These are phyloP conservation scores for Nanorana parkeri DNA, from an alignment of 2,113 vertebrate genomes.

Conservation along the genomic window DNA sequence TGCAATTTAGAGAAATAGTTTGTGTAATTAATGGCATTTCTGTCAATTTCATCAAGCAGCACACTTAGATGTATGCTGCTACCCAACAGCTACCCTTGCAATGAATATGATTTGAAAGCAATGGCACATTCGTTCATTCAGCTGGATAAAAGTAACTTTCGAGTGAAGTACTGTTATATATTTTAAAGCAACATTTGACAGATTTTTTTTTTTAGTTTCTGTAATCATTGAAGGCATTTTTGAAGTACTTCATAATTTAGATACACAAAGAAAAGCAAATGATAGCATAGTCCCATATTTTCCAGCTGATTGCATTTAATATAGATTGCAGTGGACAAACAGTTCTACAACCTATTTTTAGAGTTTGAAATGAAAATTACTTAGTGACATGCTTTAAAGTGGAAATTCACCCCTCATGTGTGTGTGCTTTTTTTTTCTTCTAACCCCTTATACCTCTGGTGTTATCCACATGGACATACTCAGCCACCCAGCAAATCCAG, in stretches of 20 bases:
- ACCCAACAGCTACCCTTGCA: not conserved
- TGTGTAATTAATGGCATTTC: conserved; percentile 13
- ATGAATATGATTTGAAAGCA: not conserved
- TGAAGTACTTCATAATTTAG: not conserved
- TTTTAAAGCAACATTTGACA: not conserved
- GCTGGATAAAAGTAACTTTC: not conserved
- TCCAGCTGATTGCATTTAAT: no score
- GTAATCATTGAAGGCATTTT: not conserved
- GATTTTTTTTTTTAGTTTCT: not conserved
- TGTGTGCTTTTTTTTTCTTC: no score
- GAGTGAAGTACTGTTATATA: not conserved
- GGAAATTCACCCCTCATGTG: no score
- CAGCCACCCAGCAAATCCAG: no score
- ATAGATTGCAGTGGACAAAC: no score
- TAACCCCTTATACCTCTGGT: no score
- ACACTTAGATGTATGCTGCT: not conserved
- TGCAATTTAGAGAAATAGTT: conserved; percentile 16
- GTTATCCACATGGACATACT: no score
- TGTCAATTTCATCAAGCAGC: conserved; percentile 2
- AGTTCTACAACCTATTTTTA: no score
- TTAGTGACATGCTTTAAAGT: no score
- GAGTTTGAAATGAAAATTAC: no score
- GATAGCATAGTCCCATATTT: no score
- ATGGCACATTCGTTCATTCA: not conserved
- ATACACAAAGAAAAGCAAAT: no score